A percentile compares a stretch with the other conserved stretches of the same genome.
These are phyloP conservation scores for Macroteleia sp. DNA, from an alignment of 2,888 invertebrate species.

Conservation along the genomic window DNA sequence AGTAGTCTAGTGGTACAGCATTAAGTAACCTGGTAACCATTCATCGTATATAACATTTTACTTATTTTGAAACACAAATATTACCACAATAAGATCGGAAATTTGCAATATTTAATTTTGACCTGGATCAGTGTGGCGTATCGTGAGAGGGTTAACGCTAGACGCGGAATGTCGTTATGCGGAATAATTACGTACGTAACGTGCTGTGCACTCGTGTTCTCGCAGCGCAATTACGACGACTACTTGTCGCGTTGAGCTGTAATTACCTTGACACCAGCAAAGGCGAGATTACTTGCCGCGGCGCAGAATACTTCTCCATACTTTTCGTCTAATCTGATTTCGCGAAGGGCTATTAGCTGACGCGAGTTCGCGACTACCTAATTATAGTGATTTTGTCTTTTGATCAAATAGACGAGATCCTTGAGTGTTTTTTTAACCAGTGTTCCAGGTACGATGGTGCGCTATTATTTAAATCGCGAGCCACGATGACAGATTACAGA, in stretches of 20 bases:
- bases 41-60: no score
- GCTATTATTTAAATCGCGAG: constrained; percentile 35
- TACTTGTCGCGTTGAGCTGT: constrained; percentile 47
- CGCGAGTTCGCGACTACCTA: constrained; percentile 3
- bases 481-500: no score
- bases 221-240: constrained; percentile 59
- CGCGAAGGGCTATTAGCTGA: constrained; percentile 5
- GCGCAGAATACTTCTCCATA: constrained; percentile 25
- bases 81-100: no score
- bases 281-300: constrained; percentile 41
- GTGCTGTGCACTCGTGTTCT: constrained; percentile 51
- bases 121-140: no score
- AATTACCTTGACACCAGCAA: constrained; percentile 57
- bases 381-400: constrained; percentile 8
- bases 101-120: no score
- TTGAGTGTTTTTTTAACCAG: not conserved
- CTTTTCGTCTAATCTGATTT: constrained; percentile 35
- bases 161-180: constrained; percentile 59
- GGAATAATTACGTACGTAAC: constrained; percentile 63
- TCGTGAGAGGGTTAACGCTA: constrained; percentile 45
- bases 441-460: not conserved
- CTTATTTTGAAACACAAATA: no score
- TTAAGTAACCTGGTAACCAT: no score
- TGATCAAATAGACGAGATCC: no score
- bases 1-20: no score